Conservation (phyloP, 1,140 invertebrate species). For the Drosophila repleta region DNA sequence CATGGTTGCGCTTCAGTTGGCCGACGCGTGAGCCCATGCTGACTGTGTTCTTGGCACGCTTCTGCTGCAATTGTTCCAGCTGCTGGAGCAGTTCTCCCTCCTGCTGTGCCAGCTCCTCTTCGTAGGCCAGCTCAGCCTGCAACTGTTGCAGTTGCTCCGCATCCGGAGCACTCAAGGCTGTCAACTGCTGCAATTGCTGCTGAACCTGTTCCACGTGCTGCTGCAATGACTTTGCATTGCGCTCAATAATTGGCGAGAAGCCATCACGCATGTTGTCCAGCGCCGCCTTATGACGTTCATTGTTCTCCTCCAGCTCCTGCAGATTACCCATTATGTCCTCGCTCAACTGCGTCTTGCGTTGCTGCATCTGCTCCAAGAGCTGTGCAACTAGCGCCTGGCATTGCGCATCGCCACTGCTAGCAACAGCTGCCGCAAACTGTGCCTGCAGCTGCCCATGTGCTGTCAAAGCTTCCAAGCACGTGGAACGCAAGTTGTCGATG, state of each 20-base stretch:
- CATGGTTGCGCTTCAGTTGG: constrained; percentile 47
- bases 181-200: constrained; percentile 47
- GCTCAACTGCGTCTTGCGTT: constrained; percentile 45
- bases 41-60: constrained; percentile 45
- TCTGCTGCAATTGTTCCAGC: constrained; percentile 55
- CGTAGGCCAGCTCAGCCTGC: constrained; percentile 53
- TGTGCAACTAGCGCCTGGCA: constrained; percentile 34
- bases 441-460: constrained; percentile 41
- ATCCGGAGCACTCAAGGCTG: constrained; percentile 41
- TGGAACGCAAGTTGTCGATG: constrained; percentile 47
- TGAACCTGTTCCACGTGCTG: constrained; percentile 50
- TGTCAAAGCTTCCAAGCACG: constrained; percentile 31
- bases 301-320: constrained; percentile 50
- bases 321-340: constrained; percentile 56
- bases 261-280: constrained; percentile 60
- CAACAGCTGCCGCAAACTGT: constrained; percentile 37
- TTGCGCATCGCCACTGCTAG: constrained; percentile 43
- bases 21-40: constrained; percentile 46
- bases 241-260: constrained; percentile 51
- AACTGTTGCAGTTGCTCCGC: constrained; percentile 54
- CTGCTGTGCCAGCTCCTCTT: constrained; percentile 49
- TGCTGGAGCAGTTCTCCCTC: constrained; percentile 58
- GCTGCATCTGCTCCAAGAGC: constrained; percentile 58
- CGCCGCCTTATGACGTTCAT: constrained; percentile 53
- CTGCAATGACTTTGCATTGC: constrained; percentile 34